Conservation (phyloP, 2,888 invertebrate species). For the Drosophila neotestacea region DNA sequence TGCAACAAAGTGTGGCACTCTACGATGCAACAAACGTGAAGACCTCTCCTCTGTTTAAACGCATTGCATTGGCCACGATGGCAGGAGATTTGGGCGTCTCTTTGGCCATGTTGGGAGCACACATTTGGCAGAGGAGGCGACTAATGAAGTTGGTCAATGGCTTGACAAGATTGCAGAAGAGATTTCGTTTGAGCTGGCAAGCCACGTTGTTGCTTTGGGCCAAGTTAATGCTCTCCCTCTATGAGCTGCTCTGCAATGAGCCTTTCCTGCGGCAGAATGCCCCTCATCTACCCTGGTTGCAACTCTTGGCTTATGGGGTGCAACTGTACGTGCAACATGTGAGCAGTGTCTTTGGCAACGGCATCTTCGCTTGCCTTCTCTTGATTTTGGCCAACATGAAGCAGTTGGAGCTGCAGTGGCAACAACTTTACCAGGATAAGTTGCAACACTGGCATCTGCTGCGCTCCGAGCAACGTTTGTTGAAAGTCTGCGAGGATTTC, state of each 20-base stretch:
- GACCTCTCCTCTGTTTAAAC: conserved; percentile 58
- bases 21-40: conserved; percentile 68
- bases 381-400: conserved; percentile 66
- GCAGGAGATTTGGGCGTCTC: conserved; percentile 62
- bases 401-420: conserved; percentile 60
- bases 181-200: conserved; percentile 36
- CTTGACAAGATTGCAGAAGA: conserved; percentile 32
- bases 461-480: conserved; percentile 51
- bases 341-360: conserved; percentile 72
- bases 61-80: conserved; percentile 65
- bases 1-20: conserved; percentile 57
- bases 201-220: conserved; percentile 58
- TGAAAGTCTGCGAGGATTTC: conserved; percentile 47
- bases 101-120: conserved; percentile 48
- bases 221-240: conserved; percentile 71
- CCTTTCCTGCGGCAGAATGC: conserved; percentile 72
- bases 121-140: conserved; percentile 52
- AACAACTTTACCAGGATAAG: neutral
- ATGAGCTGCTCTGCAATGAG: conserved; percentile 73
- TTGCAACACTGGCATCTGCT: conserved; percentile 34
- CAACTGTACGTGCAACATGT: conserved; percentile 75
- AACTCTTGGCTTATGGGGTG: conserved; percentile 67
- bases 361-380: conserved; percentile 66
- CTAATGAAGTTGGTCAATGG: conserved; percentile 50
- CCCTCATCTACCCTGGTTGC: conserved; percentile 52